phyloP scores from a whole-genome alignment of 1,140 invertebrate genomes.

The Scaptomyza hsui region DNA sequence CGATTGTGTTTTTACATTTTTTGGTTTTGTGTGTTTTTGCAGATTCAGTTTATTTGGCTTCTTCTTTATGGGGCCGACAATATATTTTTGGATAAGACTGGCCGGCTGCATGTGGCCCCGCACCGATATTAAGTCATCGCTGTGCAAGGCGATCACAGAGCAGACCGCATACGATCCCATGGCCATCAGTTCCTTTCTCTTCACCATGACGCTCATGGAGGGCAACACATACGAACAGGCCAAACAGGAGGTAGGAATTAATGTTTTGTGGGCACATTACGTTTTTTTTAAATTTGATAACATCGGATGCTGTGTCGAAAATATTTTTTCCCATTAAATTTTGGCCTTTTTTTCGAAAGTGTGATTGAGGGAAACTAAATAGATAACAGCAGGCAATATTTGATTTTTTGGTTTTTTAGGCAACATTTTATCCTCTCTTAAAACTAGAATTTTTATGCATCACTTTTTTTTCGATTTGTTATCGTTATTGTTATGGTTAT shows the following conservation, averaged over 20 bases:
- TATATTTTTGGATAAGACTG: slow-evolving; percentile 87
- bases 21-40: slow-evolving; percentile 6
- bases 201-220: slow-evolving; percentile 87
- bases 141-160: slow-evolving; percentile 88
- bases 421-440: too few species aligned
- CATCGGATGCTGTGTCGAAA: slow-evolving; percentile 7
- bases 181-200: slow-evolving; percentile 88
- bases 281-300: slow-evolving; percentile 17
- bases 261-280: slow-evolving; percentile 10
- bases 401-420: too few species aligned
- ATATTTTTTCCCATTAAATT: too few species aligned
- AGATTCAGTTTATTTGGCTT: slow-evolving; percentile 87
- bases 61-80: slow-evolving; percentile 87
- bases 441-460: not conserved
- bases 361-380: too few species aligned
- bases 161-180: slow-evolving; percentile 88
- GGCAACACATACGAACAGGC: slow-evolving; percentile 86
- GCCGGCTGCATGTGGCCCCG: slow-evolving; percentile 86
- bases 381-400: too few species aligned
- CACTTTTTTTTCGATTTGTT: slow-evolving; percentile 5
- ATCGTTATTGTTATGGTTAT: slow-evolving; percentile 24
- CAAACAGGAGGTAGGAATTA: slow-evolving; percentile 85
- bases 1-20: slow-evolving; percentile 11
- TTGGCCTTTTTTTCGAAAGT: too few species aligned
- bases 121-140: slow-evolving; percentile 85